Evolutionary conservation across 2,888 invertebrate species (phyloP).

Genomic region (Hipparchia semele): DNA sequence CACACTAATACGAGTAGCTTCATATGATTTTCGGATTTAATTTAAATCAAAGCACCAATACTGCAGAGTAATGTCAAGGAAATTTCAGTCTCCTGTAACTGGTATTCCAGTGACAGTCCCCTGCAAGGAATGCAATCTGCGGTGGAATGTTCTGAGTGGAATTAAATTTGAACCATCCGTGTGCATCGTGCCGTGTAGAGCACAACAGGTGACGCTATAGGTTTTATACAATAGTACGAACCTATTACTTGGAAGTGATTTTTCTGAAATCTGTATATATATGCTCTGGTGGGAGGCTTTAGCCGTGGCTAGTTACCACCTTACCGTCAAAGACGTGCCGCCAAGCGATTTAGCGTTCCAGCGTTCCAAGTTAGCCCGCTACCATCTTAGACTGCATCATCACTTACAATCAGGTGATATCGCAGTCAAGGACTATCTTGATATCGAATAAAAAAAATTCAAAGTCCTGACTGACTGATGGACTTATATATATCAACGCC

Average conservation of each 20-base stretch:
- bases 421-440: too few species aligned
- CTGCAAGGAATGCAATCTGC: conserved; percentile 77
- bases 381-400: too few species aligned
- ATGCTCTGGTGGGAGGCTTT: too few species aligned
- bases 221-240: background rate
- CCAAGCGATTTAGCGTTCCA: too few species aligned
- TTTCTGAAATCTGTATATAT: background rate
- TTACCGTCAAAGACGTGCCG: too few species aligned
- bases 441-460: too few species aligned
- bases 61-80: conserved; percentile 20
- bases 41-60: conserved; percentile 19
- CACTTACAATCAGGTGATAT: too few species aligned
- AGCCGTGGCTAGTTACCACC: too few species aligned
- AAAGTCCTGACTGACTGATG: too few species aligned
- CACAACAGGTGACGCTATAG: conserved; percentile 39
- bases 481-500: too few species aligned
- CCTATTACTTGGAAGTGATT: background rate
- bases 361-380: too few species aligned
- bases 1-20: too few species aligned
- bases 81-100: conserved; percentile 35
- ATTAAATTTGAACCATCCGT: conserved; percentile 69
- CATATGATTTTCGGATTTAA: conserved; percentile 2
- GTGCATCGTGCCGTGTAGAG: conserved; percentile 46
- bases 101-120: conserved; percentile 54
- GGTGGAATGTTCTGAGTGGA: conserved; percentile 68